These are phyloP conservation scores for Carassius carassius DNA, from an alignment of 2,113 vertebrate species.

Conservation along the genomic window DNA sequence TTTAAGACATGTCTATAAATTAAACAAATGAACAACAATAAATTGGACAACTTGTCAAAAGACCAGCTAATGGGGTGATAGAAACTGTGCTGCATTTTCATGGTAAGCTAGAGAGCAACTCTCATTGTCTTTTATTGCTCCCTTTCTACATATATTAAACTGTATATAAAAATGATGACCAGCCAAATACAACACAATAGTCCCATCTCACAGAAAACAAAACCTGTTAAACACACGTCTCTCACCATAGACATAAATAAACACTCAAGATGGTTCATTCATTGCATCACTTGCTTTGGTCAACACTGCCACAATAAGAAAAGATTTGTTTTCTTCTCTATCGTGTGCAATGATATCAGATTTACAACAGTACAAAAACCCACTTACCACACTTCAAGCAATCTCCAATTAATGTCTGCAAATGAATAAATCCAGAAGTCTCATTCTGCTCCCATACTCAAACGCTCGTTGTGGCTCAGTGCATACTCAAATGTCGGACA, in stretches of 20 bases:
- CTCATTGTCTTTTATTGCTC: not conserved
- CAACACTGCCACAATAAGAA: not conserved
- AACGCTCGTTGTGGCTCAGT: not conserved
- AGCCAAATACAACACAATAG: too few species aligned
- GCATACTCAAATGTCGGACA: conserved; percentile 59
- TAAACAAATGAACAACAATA: too few species aligned
- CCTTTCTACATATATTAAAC: not conserved
- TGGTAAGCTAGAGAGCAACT: too few species aligned
- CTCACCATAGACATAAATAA: not conserved
- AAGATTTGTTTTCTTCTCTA: not conserved
- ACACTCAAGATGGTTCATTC: not conserved
- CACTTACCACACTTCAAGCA: not conserved
- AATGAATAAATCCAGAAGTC: not conserved
- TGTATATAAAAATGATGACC: too few species aligned
- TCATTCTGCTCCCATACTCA: not conserved
- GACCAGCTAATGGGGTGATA: too few species aligned
- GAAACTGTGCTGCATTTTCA: too few species aligned
- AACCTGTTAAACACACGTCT: not conserved
- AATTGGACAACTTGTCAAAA: too few species aligned
- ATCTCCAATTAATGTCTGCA: not conserved
- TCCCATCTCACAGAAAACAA: not conserved
- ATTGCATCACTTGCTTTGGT: not conserved
- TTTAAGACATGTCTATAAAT: too few species aligned
- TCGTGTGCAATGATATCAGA: not conserved
- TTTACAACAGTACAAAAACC: not conserved